These are phyloP conservation scores for Mormyrus lacerda DNA, from an alignment of 2,113 vertebrate species.

Conservation along the genomic window DNA sequence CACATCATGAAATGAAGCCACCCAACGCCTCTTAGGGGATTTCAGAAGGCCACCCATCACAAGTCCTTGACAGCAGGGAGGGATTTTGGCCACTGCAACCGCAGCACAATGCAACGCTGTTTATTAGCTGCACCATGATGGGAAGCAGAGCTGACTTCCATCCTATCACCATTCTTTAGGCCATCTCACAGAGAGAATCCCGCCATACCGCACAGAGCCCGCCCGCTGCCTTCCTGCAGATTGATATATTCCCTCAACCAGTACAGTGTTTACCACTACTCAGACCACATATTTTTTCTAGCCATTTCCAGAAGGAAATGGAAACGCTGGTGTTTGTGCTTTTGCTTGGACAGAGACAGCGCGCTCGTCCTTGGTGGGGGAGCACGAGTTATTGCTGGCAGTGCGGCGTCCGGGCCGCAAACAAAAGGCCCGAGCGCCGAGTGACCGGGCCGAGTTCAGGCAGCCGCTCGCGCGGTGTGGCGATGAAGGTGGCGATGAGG, in stretches of 20 bases:
- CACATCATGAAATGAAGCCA: background rate
- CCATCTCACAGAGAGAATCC: background rate
- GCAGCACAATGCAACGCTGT: background rate
- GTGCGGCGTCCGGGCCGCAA: background rate
- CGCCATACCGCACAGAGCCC: background rate
- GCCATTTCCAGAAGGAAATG: background rate
- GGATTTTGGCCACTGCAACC: background rate
- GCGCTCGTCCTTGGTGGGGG: background rate
- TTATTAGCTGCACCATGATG: conserved; percentile 11
- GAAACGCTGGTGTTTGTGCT: background rate
- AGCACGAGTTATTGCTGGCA: background rate
- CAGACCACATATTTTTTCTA: background rate
- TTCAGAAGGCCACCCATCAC: background rate
- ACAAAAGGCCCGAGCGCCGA: background rate
- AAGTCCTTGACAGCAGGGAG: background rate
- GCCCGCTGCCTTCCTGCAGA: background rate
- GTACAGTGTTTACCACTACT: background rate
- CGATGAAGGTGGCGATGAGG: background rate
- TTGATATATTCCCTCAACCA: background rate
- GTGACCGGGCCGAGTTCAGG: background rate
- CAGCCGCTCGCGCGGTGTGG: background rate
- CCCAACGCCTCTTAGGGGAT: background rate
- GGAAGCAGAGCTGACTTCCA: background rate
- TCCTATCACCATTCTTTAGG: background rate
- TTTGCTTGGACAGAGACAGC: background rate